Conservation (phyloP, 30 jellyfish, hydroid and myxozoan genomes). For the Rhopilema esculentum region DNA sequence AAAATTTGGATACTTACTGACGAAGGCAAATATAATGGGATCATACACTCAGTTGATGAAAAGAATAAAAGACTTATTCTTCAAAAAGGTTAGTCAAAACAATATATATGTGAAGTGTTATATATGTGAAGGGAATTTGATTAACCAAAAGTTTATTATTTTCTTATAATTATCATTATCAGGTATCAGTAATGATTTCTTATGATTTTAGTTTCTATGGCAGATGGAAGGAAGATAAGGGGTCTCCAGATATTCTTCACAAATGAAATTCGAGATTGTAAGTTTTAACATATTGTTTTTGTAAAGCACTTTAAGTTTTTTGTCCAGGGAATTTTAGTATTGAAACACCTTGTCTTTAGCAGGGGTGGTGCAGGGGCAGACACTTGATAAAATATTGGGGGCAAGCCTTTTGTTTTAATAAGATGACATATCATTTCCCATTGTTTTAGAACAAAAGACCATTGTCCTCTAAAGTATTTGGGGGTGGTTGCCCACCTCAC, state of each 20-base stretch:
- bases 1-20: conserved; percentile 27
- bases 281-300: conserved; percentile 10
- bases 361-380: conserved; percentile 15
- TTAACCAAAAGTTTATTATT: no score
- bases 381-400: no score
- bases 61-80: conserved; percentile 20
- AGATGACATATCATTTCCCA: no score
- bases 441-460: no score
- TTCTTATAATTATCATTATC: background rate
- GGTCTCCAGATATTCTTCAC: conserved; percentile 69
- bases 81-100: conserved; percentile 25
- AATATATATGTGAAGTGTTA: no score
- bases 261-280: conserved; percentile 48
- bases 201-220: conserved; percentile 36
- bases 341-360: background rate
- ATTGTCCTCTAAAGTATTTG: no score
- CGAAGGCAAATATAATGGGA: conserved; percentile 60
- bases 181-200: background rate
- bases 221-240: conserved; percentile 64
- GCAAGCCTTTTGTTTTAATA: no score
- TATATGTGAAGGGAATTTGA: no score
- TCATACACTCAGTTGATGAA: conserved; percentile 52
- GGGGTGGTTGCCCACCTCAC: no score
- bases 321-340: background rate
- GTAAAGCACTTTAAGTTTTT: background rate